Evolutionary conservation across 1,140 invertebrate genomes (phyloP), one percentile per base, ranked within the genome.

Genomic region (Calycopis cecrops): DNA sequence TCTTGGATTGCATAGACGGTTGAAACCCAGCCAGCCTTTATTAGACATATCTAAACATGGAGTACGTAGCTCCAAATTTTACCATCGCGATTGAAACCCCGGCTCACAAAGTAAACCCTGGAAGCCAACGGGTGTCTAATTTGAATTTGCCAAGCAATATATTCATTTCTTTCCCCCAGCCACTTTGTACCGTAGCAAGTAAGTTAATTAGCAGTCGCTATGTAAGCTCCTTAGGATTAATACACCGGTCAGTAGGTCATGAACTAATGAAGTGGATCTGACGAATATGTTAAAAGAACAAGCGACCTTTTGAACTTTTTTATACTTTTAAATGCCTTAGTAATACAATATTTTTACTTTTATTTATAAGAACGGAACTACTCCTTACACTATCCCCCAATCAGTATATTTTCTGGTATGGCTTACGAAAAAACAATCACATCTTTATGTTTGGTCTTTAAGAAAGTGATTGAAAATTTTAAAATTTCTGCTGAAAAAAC

Each of bases 151-250:
- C 2, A 28, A 28, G 21, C 21, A 3, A 6, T 28, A 28, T 3
- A 2, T 2, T 28, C 2, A 28, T 6, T 28, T 44, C 16, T 44
- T 16, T 16, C 16, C 8, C 1, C 40, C 17, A 9, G 4, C 14
- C 40, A 17, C 16, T 16, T 44, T 44, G 17, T 44, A 9, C 12
- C 14, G 40, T 1, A 16, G 12, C 17, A 6, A 28, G 40, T 44
- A 44, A 44, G 40, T 44, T 44, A 44, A 44, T 44, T 44, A 44
- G 14, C 14, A 14, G 4, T 9, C 40, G 12, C 40, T 28, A 28
- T 28, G 21, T 44, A 44, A 44, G 40, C 40, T 44, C 16, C 40
- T 44, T 44, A 44, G 40, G 17, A 44, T 44, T 40, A 40, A 44
- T 44, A 44, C 40, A 14, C 9, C 8, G 16, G 40, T 44, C 14